A percentile compares a stretch with the other conserved stretches of the same genome.
These are phyloP conservation scores for Zygaena filipendulae DNA, from an alignment of 2,888 invertebrate genomes.

Conservation along the genomic window DNA sequence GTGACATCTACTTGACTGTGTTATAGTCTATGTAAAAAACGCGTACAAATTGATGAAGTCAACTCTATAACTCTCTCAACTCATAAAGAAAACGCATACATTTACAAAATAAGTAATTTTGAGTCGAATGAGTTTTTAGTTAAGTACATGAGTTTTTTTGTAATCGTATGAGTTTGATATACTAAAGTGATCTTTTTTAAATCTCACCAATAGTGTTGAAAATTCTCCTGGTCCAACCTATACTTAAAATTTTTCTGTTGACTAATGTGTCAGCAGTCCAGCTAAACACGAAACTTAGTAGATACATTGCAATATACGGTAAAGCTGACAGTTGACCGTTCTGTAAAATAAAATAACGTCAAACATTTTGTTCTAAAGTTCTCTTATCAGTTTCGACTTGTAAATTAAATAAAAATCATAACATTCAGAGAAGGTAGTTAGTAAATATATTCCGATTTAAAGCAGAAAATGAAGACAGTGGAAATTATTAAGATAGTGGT, in stretches of 20 bases:
- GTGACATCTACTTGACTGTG: too few relatives aligned
- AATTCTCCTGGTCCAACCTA: conserved; percentile 71
- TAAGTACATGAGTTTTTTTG: too few relatives aligned
- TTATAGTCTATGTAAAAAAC: too few relatives aligned
- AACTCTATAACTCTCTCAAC: too few relatives aligned
- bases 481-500: background rate
- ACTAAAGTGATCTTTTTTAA: too few relatives aligned
- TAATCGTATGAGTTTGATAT: too few relatives aligned
- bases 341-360: conserved; percentile 31
- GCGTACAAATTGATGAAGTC: too few relatives aligned
- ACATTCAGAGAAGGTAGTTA: background rate
- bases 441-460: background rate
- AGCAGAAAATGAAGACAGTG: background rate
- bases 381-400: too few relatives aligned
- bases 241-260: conserved; percentile 56
- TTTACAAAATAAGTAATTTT: too few relatives aligned
- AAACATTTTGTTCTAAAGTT: too few relatives aligned
- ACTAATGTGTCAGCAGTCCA: conserved; percentile 72
- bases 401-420: background rate
- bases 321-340: conserved; percentile 77
- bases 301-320: conserved; percentile 81
- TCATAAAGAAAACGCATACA: too few relatives aligned
- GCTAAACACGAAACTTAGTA: conserved; percentile 78
- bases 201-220: conserved; percentile 74
- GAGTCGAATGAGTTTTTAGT: too few relatives aligned